phyloP scores from a whole-genome alignment of 2,113 vertebrate genomes.

The Recurvirostra avosetta region DNA sequence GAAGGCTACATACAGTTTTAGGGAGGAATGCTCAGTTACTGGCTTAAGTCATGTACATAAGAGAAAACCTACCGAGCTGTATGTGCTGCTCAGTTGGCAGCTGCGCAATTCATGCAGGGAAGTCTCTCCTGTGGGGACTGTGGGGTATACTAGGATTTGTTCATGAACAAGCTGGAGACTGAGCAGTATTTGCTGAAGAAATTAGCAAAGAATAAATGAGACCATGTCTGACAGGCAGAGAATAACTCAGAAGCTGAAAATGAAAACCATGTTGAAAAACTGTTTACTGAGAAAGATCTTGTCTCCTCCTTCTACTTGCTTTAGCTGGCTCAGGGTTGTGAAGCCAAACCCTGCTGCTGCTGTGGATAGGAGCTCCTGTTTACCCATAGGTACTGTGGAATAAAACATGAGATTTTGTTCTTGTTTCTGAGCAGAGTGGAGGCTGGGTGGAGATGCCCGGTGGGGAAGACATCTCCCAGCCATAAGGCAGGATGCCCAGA shows the following conservation, averaged over 20 bases:
- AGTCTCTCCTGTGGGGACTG: not conserved
- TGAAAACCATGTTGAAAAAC: not conserved
- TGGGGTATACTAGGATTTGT: not conserved
- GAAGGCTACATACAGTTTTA: not conserved
- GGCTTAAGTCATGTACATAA: not conserved
- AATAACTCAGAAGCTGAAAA: not conserved
- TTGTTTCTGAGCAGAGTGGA: not conserved
- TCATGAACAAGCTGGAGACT: not conserved
- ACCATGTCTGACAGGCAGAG: not conserved
- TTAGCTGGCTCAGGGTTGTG: not conserved
- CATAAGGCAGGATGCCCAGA: rapidly evolving
- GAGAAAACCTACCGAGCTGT: not conserved
- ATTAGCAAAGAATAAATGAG: not conserved
- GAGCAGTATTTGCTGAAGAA: not conserved
- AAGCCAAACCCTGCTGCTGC: not conserved
- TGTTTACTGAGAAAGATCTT: not conserved
- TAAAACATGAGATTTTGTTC: not conserved
- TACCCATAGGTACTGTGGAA: not conserved
- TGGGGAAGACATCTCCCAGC: not conserved
- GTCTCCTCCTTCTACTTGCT: not conserved
- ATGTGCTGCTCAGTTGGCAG: not conserved
- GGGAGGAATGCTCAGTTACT: not conserved
- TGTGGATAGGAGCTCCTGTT: not conserved
- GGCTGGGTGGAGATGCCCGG: rapidly evolving
- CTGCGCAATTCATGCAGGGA: not conserved